A percentile compares a stretch with the other conserved stretches of the same genome.
phyloP scores from a whole-genome alignment of 2,888 invertebrate species.

The Agrotis clavis region DNA sequence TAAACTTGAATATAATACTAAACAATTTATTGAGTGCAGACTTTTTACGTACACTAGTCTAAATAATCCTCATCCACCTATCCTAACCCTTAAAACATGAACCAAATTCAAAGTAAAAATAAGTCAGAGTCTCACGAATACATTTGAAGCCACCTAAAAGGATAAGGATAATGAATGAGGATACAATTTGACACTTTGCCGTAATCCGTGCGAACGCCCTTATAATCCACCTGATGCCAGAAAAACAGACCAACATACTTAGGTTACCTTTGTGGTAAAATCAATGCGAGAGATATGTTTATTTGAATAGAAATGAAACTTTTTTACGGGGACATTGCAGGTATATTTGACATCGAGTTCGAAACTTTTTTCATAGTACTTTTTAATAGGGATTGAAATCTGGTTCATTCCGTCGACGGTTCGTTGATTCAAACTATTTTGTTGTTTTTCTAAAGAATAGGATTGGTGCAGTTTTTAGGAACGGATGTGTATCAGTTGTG shows the following conservation, averaged over 20 bases:
- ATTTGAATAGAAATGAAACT: conserved; percentile 21
- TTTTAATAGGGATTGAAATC: conserved; percentile 29
- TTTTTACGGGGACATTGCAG: conserved; percentile 41
- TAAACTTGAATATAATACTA: too few species aligned
- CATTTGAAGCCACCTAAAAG: conserved; percentile 22
- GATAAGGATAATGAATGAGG: conserved; percentile 41
- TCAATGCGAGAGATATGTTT: conserved; percentile 10
- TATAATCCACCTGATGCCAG: conserved; percentile 35
- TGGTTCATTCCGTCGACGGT: conserved; percentile 19
- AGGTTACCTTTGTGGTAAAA: conserved; percentile 15
- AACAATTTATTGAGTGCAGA: background rate
- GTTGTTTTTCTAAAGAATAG: conserved; percentile 2
- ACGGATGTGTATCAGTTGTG: background rate
- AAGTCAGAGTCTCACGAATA: conserved; percentile 21
- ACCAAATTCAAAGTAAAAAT: conserved; percentile 25
- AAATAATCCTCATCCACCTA: conserved; percentile 6
- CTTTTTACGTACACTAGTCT: background rate
- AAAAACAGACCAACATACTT: conserved; percentile 25
- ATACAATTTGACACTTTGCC: conserved; percentile 46
- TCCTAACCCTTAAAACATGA: conserved; percentile 3
- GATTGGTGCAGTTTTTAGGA: background rate
- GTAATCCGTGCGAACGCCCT: conserved; percentile 29
- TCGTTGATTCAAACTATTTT: background rate
- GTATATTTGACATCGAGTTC: conserved; percentile 17
- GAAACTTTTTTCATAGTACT: background rate